Base-by-base conservation (phyloP, 2,888 invertebrate species). In the Hirtodrosophila duncani region DNA sequence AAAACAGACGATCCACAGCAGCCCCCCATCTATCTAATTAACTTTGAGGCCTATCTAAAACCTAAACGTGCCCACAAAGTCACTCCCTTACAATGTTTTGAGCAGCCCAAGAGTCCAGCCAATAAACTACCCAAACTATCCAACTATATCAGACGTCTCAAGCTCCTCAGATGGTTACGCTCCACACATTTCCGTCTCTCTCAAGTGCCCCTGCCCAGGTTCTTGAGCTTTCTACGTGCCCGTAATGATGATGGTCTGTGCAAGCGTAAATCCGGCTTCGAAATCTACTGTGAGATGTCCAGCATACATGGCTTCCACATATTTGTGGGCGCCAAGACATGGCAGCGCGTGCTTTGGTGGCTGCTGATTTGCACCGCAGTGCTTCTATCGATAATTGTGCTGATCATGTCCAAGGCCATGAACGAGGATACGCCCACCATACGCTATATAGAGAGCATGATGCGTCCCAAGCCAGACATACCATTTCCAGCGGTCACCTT, bases 401-500 rank as follows among this genome's bases (percentile, higher is more conserved):
- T 91, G 3, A 71, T 86, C 1, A 87, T 88, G 3, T 90, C 91
- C 0, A 90, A 89, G 84, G 83, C 83, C 3, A 89, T 89, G 88
- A 90, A 89, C 49, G 86, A 88, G 0, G 85, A 88, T 21, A 89
- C 89, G 36, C 89, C 90, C 0, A 90, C 90, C 0, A 86, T 89
- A 1, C 90, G 90, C n/a, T 90, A 90, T 5, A 81, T 84, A 14
- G 86, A 88, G 43, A 85, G 85, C 17, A 89, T 88, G 6, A 87
- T 88, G 67, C 81, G 86, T 51, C 87, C 89, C 0, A 87, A 88
- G 9, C 88, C 88, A 84, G 85, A 87, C 38, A 86, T 88, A 52
- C 85, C 86, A 0, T 90, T 89, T 83, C 90, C 90, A 0, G 88
- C 88, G 0, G 84, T 90, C 0, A 89, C 89, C 0, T 78, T 90